phyloP scores from a whole-genome alignment of 92 coral and sea anemone species.

The Porites cylindrica region DNA sequence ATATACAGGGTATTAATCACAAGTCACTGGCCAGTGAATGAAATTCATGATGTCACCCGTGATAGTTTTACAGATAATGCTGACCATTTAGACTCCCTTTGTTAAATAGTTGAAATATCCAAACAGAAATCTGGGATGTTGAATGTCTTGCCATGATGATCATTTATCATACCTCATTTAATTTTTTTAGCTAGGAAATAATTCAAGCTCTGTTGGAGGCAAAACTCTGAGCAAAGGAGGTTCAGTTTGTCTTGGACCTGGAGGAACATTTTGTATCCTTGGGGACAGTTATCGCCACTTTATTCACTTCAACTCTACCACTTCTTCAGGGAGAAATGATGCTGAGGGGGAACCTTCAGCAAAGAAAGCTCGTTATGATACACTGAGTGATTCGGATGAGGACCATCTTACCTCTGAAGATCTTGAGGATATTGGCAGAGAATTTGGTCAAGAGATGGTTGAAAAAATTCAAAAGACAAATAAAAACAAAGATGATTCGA shows the following conservation, averaged over 20 bases:
- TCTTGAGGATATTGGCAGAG: conserved; percentile 30
- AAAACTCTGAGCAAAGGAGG: conserved; percentile 23
- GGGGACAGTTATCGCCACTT: conserved; percentile 24
- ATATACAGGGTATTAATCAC: no score
- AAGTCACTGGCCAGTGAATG: no score
- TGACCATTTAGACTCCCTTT: no score
- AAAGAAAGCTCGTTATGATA: conserved; percentile 39
- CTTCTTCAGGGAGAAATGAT: neutral
- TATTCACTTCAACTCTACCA: conserved; percentile 6
- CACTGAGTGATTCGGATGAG: conserved; percentile 44
- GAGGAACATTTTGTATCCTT: conserved; percentile 43
- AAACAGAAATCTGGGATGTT: no score
- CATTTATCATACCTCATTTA: no score
- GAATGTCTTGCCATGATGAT: no score
- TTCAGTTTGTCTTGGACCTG: conserved; percentile 27
- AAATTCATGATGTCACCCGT: no score
- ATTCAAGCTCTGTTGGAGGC: conserved; percentile 48
- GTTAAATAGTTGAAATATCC: no score
- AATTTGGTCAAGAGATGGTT: conserved; percentile 42
- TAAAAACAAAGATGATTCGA: neutral
- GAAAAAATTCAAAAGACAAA: conserved; percentile 19
- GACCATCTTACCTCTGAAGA: conserved; percentile 34
- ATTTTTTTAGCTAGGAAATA: conserved; percentile 34
- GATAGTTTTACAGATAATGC: no score
- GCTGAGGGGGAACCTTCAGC: conserved; percentile 11